Conservation (phyloP, 2,797 vertebrate species). For the Varecia variegata region DNA sequence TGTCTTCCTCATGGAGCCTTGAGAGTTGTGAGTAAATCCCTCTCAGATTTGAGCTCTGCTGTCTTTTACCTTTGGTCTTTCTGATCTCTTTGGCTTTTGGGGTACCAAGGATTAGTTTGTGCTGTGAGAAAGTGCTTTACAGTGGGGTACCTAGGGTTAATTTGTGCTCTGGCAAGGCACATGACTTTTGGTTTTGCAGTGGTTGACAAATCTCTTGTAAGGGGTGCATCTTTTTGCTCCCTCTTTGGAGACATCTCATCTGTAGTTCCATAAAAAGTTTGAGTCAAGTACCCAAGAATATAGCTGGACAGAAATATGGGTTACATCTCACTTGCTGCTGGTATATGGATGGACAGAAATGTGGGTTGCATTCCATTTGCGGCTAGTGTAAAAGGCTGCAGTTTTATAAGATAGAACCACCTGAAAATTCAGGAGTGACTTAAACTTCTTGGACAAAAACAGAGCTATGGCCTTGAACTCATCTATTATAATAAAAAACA, state of each 20-base stretch:
- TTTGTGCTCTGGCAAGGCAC: background rate
- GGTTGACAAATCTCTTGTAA: background rate
- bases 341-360: background rate
- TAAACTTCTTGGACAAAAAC: background rate
- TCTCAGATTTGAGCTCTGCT: background rate
- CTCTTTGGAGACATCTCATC: background rate
- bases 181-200: background rate
- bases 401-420: background rate
- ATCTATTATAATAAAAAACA: background rate
- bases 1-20: background rate
- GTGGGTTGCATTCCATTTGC: background rate
- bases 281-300: background rate
- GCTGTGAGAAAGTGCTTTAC: background rate
- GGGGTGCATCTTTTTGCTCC: background rate
- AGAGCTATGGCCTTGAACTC: background rate
- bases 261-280: background rate
- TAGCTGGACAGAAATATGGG: background rate
- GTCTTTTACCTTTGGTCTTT: background rate
- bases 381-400: background rate
- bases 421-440: background rate
- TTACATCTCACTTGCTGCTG: background rate
- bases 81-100: background rate
- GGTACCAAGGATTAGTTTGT: background rate
- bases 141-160: background rate
- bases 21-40: background rate